Evolutionary conservation across 2,797 vertebrate genomes (phyloP).

Genomic region (Acomys russatus): DNA sequence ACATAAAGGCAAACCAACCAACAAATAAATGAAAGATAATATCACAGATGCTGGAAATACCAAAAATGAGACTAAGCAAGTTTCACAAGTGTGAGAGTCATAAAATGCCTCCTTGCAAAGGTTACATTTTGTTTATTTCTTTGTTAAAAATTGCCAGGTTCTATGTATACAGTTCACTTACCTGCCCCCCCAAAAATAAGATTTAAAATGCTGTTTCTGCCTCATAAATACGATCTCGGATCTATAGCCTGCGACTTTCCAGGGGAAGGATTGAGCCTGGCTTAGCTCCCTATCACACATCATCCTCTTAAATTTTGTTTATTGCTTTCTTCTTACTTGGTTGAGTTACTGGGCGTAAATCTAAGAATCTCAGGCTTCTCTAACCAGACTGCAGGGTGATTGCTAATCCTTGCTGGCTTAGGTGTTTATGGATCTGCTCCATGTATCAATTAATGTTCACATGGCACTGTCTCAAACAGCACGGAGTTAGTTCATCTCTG

Average conservation of each 20-base stretch:
- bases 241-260: slow-evolving; percentile 16
- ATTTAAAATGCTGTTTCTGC: slow-evolving; percentile 23
- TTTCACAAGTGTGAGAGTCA: slow-evolving; percentile 41
- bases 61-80: slow-evolving; percentile 11
- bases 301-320: slow-evolving; percentile 33
- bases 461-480: too few relatives aligned
- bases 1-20: slow-evolving; percentile 43
- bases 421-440: slow-evolving; percentile 61
- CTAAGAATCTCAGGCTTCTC: not conserved
- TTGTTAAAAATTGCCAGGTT: slow-evolving; percentile 20
- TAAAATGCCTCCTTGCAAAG: slow-evolving; percentile 58
- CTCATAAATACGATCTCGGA: slow-evolving; percentile 58
- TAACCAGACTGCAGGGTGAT: slow-evolving; percentile 13
- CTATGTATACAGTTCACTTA: not conserved
- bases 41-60: slow-evolving; percentile 40
- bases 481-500: not conserved
- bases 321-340: slow-evolving; percentile 3
- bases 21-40: slow-evolving; percentile 28
- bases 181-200: slow-evolving; percentile 34
- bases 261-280: slow-evolving; percentile 7
- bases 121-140: slow-evolving; percentile 45
- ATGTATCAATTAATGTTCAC: slow-evolving; percentile 15
- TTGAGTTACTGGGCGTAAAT: slow-evolving; percentile 56
- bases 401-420: slow-evolving; percentile 41
- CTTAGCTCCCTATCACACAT: not conserved